Conservation (phyloP, 1,140 invertebrate genomes). For the Megalonaias nervosa region DNA sequence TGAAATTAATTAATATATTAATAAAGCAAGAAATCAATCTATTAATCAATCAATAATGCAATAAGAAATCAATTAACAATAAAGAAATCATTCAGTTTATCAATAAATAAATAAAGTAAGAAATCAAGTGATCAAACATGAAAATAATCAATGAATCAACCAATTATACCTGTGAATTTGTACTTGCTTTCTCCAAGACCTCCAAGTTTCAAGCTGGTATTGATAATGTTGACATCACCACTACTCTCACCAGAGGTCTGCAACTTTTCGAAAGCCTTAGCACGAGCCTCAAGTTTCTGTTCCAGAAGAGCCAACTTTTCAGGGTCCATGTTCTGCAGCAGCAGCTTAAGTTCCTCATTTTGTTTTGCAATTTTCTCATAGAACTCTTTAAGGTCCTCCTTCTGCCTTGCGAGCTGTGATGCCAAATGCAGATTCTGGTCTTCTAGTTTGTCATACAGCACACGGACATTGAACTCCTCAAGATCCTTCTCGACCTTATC, state of each 20-base stretch:
- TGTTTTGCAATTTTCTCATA: constrained; percentile 64
- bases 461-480: constrained; percentile 68
- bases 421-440: constrained; percentile 69
- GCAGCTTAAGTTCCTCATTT: constrained; percentile 62
- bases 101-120: too few relatives aligned
- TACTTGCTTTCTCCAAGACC: constrained; percentile 42
- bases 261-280: neutral
- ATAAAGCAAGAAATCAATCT: too few relatives aligned
- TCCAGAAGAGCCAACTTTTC: constrained; percentile 60
- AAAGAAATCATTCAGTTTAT: too few relatives aligned
- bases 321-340: constrained; percentile 62
- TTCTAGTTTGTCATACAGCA: constrained; percentile 69
- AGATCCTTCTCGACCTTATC: constrained; percentile 40
- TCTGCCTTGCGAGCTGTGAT: constrained; percentile 64
- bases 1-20: too few relatives aligned
- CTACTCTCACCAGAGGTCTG: too few relatives aligned
- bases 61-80: too few relatives aligned
- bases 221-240: too few relatives aligned
- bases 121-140: too few relatives aligned
- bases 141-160: neutral
- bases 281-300: constrained; percentile 31
- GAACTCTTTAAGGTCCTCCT: constrained; percentile 64
- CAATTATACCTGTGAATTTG: constrained; percentile 46
- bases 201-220: neutral
- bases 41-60: too few relatives aligned